Evolutionary conservation across 2,888 invertebrate genomes (phyloP), one percentile per base, ranked within the genome.

Genomic region (Lydus trimaculatus): DNA sequence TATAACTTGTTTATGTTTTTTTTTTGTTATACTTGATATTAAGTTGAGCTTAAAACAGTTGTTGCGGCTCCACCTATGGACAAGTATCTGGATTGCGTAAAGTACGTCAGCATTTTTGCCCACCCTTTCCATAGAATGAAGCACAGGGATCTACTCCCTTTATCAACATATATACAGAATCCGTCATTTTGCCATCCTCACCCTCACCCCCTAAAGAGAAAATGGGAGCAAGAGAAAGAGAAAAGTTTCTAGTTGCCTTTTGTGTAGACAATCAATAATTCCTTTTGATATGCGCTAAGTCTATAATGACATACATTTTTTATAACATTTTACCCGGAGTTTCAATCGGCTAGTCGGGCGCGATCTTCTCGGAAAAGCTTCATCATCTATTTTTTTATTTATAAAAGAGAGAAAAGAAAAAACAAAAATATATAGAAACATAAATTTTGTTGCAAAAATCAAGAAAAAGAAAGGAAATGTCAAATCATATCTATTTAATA

Each of bases 271-370:
- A 80, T 81, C 80, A 80, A 81, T 80, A 81, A 81, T 80, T 79
- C 80, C 72, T 72, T 80, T 81, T 81, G 79, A 79, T 78, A 75
- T 71, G 64, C 69, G 67, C 66, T 43, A 70, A 70, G 69, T 69
- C 73, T 69, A 72, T 77, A 76, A 79, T 78, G 76, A 75, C 75
- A 78, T 78, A 75, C 75, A 79, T 78, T 76, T 79, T 79, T 78
- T 75, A 79, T 76, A 66, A 74, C 70, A 72, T 74, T 72, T 64
- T 66, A 61, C 61, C 58, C 68, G 65, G 52, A 66, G 66, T 66
- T 71, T 65, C 68, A 67, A 67, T 69, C 67, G 67, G 63, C 64
- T 58, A 61, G 67, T 62, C 36, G 62, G 67, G 59, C 66, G 61
- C 64, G 59, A 65, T 64, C 67, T 66, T 58, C 70, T 64, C 66